phyloP scores from a whole-genome alignment of 2,888 invertebrate species.

The Thereva unica region DNA sequence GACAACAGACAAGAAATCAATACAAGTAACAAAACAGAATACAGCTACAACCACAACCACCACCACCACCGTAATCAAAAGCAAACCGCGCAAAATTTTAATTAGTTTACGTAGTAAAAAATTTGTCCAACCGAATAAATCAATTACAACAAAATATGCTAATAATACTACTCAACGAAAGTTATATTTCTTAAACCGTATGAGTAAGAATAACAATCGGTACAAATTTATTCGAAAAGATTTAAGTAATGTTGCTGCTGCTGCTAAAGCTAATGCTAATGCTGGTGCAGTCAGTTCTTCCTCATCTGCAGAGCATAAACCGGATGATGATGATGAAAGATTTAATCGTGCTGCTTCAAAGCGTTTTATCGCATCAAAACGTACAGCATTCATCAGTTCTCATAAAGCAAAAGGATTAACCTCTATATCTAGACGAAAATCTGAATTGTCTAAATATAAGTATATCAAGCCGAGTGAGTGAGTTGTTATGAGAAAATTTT shows the following conservation, averaged over 20 bases:
- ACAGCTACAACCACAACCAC: constrained; percentile 3
- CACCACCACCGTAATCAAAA: constrained; percentile 16
- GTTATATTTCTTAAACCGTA: constrained; percentile 26
- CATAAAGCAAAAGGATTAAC: constrained; percentile 5
- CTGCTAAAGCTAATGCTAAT: constrained; percentile 9
- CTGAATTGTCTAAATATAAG: constrained; percentile 17
- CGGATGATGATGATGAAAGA: background rate
- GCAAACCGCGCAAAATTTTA: constrained; percentile 35
- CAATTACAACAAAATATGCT: constrained; percentile 20
- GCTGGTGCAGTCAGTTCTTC: constrained; percentile 9
- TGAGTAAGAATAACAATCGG: constrained; percentile 17
- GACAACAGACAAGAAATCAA: constrained; percentile 15
- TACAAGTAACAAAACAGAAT: background rate
- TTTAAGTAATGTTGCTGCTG: constrained; percentile 7
- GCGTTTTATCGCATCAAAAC: constrained; percentile 10
- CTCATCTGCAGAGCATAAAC: constrained; percentile 5
- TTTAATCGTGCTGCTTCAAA: background rate
- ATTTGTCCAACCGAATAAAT: constrained; percentile 35
- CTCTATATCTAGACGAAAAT: constrained; percentile 8
- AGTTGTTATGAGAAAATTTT: background rate
- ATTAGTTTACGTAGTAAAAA: constrained; percentile 40
- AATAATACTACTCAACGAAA: constrained; percentile 36
- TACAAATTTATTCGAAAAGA: constrained; percentile 23
- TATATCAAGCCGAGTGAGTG: constrained; percentile 22
- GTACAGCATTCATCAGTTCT: background rate